Conservation (phyloP, 2,888 invertebrate species). For the Sphaerophoria taeniata region DNA sequence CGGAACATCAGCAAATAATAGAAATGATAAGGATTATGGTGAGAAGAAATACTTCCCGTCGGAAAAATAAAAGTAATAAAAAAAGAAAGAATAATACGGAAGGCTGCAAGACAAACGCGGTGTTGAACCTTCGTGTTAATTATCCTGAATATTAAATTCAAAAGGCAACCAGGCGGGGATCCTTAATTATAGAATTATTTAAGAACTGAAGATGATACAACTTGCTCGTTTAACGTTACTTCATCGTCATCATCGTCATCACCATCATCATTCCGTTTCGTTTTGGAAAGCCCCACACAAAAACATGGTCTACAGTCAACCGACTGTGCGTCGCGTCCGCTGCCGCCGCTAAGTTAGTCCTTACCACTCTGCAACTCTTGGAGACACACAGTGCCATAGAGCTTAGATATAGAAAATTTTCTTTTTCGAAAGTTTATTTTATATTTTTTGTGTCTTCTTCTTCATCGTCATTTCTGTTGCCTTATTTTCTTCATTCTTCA, state of each 20-base stretch:
- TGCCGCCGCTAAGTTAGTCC: no score
- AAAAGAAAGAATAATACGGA: constrained; percentile 1
- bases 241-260: constrained; percentile 18
- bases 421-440: constrained; percentile 52
- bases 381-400: no score
- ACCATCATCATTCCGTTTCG: constrained; percentile 28
- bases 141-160: constrained; percentile 73
- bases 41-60: constrained; percentile 34
- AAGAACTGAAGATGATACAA: constrained; percentile 72
- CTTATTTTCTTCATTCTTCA: constrained; percentile 33
- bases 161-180: constrained; percentile 69
- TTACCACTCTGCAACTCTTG: no score
- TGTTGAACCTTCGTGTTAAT: constrained; percentile 72
- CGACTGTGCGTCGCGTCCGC: constrained; percentile 13
- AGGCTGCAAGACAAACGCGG: constrained; percentile 52
- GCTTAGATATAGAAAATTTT: constrained; percentile 51
- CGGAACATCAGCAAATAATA: constrained; percentile 52
- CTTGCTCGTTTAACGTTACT: constrained; percentile 65
- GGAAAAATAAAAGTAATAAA: constrained; percentile 16
- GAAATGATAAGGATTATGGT: constrained; percentile 54
- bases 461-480: constrained; percentile 21
- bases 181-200: constrained; percentile 74
- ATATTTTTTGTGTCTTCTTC: constrained; percentile 14
- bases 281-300: background rate
- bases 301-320: no score